Evolutionary conservation across 2,113 vertebrate genomes (phyloP).

Genomic region (Cygnus buccinator): DNA sequence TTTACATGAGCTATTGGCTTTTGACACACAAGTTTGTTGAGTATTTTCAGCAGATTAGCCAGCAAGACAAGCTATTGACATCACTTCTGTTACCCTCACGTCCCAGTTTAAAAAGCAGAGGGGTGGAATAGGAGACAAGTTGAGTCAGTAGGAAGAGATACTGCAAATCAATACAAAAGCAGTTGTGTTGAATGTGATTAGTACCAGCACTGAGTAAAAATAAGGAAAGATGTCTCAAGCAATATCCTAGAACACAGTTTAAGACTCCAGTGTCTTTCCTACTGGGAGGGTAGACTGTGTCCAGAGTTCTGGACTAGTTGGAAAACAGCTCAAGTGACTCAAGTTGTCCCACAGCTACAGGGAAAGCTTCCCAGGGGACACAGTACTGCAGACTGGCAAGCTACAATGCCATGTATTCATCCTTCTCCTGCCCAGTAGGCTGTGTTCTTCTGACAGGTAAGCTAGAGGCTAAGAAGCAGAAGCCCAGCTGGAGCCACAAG

Average conservation of each 20-base stretch:
- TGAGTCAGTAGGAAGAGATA: not conserved
- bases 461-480: not conserved
- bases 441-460: not conserved
- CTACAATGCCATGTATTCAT: rapidly evolving
- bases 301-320: not conserved
- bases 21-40: not conserved
- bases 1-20: not conserved
- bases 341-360: too few relatives aligned
- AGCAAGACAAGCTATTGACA: not conserved
- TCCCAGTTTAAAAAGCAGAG: not conserved
- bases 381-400: not conserved
- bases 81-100: not conserved
- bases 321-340: not conserved
- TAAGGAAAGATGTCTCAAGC: not conserved
- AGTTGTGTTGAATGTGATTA: not conserved
- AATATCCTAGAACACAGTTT: not conserved
- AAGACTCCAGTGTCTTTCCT: not conserved
- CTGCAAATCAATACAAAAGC: not conserved
- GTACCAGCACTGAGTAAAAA: not conserved
- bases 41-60: not conserved
- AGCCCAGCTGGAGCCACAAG: not conserved
- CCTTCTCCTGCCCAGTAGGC: not conserved
- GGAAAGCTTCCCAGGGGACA: not conserved
- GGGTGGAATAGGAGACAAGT: rapidly evolving
- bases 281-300: rapidly evolving